Evolutionary conservation across 2,888 invertebrate species (phyloP).

Genomic region (Salpingus planirostris): DNA sequence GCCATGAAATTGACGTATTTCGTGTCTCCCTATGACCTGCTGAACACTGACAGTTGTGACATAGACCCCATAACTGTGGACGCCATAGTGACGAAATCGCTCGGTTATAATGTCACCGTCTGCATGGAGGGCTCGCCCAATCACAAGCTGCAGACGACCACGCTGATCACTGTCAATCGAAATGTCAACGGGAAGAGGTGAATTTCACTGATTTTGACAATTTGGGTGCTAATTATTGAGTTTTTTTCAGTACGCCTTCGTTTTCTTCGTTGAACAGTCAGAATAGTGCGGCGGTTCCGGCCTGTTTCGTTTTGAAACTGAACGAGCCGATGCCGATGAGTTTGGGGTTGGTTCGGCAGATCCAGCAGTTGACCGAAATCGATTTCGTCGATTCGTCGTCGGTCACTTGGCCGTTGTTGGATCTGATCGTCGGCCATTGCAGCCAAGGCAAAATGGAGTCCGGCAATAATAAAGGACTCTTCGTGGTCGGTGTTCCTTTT

Average conservation of each 20-base stretch:
- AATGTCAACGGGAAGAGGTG: slow-evolving; percentile 70
- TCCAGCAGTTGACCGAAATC: slow-evolving; percentile 53
- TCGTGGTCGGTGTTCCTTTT: slow-evolving; percentile 57
- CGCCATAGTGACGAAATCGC: slow-evolving; percentile 54
- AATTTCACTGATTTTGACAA: slow-evolving; percentile 13
- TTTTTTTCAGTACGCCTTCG: slow-evolving; percentile 59
- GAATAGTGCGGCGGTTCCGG: slow-evolving; percentile 85
- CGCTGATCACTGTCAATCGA: slow-evolving; percentile 61
- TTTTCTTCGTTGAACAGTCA: slow-evolving; percentile 71
- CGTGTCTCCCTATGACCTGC: slow-evolving; percentile 84
- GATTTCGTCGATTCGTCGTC: slow-evolving; percentile 41
- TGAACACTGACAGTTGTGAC: slow-evolving; percentile 66
- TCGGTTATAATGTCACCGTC: slow-evolving; percentile 83
- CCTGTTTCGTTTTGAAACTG: slow-evolving; percentile 74
- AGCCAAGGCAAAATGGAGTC: slow-evolving; percentile 67
- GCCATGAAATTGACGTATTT: slow-evolving; percentile 92
- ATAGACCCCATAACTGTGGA: slow-evolving; percentile 69
- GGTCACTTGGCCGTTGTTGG: slow-evolving; percentile 59
- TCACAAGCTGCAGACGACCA: slow-evolving; percentile 71
- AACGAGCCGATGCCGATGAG: slow-evolving; percentile 83
- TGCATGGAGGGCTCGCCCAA: slow-evolving; percentile 80
- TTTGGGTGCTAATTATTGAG: too few relatives aligned
- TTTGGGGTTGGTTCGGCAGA: slow-evolving; percentile 57
- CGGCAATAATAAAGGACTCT: slow-evolving; percentile 67
- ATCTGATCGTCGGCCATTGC: slow-evolving; percentile 69